Base-by-base conservation (phyloP, 2,797 vertebrate genomes). In the Euthynnus affinis region DNA sequence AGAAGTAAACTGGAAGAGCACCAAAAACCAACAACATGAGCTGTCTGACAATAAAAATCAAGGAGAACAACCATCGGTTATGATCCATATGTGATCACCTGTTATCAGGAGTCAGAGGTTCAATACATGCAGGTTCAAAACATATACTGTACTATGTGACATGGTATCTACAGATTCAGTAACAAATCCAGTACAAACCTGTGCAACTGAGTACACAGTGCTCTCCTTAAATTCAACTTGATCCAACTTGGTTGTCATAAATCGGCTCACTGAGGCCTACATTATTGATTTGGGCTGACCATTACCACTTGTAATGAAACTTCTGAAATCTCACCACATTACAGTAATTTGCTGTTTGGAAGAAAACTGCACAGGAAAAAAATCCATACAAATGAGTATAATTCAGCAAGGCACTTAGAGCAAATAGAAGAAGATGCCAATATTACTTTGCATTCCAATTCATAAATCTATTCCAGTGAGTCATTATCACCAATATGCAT, bases 401-500 rank as follows among this genome's bases (percentile, higher is more conserved):
- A 86, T 60, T 81, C 70, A 74, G 32, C 3, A n/a, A 67, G 48
- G 66, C 49, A 25, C 71, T 72, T 57, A 23, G 53, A 72, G 65
- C 73, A 48, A 79, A 73, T 73, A 53, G 63, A 61, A 75, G 63
- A 70, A 73, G 70, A 68, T 72, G 71, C 71, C 87, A 76, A 78
- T 78, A 74, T 68, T 34, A 64, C 56, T 83, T 78, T 78, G 76
- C 29, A 74, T 61, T 78, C 53, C 58, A 74, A 74, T 83, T 77
- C 4, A 4, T 62, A 64, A 84, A 86, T 83, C 83, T 57, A 56
- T 76, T 58, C 61, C 6, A 0, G n/a, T 59, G 82, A 89, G 76
- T 81, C 74, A 81, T 88, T 74, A 86, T 51, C 71, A 58, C 48
- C 57, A 57, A 51, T 84, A 84, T 81, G 66, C 27, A 83, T 79